phyloP scores from a whole-genome alignment of 2,888 invertebrate species.

The Choristoneura rosaceana region DNA sequence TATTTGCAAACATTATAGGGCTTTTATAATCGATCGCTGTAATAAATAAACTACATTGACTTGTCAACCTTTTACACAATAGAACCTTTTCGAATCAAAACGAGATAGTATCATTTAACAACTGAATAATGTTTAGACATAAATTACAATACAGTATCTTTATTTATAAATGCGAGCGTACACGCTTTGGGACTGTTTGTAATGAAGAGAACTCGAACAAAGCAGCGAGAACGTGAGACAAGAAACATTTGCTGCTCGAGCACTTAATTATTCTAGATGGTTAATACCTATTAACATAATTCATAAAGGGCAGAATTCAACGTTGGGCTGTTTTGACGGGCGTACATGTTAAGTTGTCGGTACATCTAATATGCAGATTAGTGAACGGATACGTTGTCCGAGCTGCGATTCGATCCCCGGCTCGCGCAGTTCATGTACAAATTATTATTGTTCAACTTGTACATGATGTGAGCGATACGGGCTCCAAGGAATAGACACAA shows the following conservation, averaged over 20 bases:
- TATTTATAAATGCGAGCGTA: constrained; percentile 56
- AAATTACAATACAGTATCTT: constrained; percentile 49
- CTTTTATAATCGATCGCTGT: constrained; percentile 44
- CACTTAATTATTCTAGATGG: constrained; percentile 46
- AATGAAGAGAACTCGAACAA: constrained; percentile 54
- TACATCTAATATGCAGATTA: constrained; percentile 78
- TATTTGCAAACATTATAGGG: constrained; percentile 78
- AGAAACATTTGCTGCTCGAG: constrained; percentile 45
- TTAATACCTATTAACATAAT: constrained; percentile 49
- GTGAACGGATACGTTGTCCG: constrained; percentile 72
- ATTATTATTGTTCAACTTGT: constrained; percentile 76
- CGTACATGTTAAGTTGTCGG: constrained; percentile 55
- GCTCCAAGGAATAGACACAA: constrained; percentile 1
- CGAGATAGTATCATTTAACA: constrained; percentile 42
- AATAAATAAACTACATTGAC: constrained; percentile 59
- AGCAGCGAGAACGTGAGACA: constrained; percentile 50
- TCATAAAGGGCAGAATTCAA: constrained; percentile 48
- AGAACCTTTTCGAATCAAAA: constrained; percentile 39
- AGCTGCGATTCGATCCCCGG: constrained; percentile 66
- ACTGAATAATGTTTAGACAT: constrained; percentile 43
- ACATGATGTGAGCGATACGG: constrained; percentile 43
- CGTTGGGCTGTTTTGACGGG: constrained; percentile 46
- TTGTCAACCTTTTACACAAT: constrained; percentile 50
- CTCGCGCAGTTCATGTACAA: constrained; percentile 66
- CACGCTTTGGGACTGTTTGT: constrained; percentile 47